Base-by-base conservation (phyloP, 2,113 vertebrate genomes). In the Syrmaticus mikado region DNA sequence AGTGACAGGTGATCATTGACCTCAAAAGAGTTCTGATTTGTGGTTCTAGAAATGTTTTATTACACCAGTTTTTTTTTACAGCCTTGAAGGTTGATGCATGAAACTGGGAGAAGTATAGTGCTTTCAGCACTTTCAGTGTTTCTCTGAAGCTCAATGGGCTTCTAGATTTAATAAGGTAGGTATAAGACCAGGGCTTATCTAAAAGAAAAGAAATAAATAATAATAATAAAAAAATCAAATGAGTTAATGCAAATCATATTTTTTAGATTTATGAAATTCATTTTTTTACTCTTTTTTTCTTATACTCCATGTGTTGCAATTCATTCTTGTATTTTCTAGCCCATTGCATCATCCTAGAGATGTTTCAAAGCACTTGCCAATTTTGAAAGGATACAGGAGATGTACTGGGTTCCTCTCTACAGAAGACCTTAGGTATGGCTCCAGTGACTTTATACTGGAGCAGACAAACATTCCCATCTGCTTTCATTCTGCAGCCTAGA, bases 171-270 rank as follows among this genome's bases (percentile, higher is more conserved):
- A 32, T 17, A 76, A 9, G 2, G 6, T 3, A 67, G 73, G 60
- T 22, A 46, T 0, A 34, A 22, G 10, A 62, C 78, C 1, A 13
- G 6, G 5, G 48, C 1, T 1, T 10, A 71, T 27, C 13, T 75
- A 11, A 28, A 80, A 77, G 77, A 18, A 80, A 72, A 67, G 67
- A 67, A 0, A 17, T 14, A n/a, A 38, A 60, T 68, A 38, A 38
- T 43, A 15, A 16, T 21, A 73, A 17, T 45, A 2, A 11, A 74
- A 85, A 90, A 70, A 62, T 32, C 11, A 50, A 48, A 73, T 9
- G 2, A 82, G 2, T n/a, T 66, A 71, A 25, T 66, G 70, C 3
- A 77, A 60, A 74, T 2, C 2, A 60, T 4, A 62, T 3, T 57
- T 50, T 10, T 65, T 32, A 78, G 17, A 32, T 25, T 38, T 70